These are phyloP conservation scores for Melanaphis sacchari DNA, from an alignment of 1,140 invertebrate genomes.

Conservation along the genomic window DNA sequence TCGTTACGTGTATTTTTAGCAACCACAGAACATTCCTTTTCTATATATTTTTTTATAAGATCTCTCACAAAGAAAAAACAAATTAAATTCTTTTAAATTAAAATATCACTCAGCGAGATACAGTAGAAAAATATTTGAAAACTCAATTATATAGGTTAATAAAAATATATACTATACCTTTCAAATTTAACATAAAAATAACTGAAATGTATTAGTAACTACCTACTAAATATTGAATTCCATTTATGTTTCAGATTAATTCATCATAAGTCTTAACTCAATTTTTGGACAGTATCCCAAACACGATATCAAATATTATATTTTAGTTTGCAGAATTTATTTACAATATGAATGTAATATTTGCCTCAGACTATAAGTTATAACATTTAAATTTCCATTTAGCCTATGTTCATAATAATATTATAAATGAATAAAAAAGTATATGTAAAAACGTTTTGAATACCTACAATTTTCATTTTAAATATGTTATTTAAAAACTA, in stretches of 20 bases:
- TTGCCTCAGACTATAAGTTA: slow-evolving; percentile 57
- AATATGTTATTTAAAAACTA: neutral
- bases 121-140: neutral
- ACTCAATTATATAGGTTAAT: neutral
- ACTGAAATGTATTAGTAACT: neutral
- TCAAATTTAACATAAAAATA: no score
- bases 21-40: no score
- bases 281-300: slow-evolving; percentile 57
- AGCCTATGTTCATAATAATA: neutral
- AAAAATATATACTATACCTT: no score
- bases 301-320: slow-evolving; percentile 66
- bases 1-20: neutral
- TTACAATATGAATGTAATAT: slow-evolving; percentile 68
- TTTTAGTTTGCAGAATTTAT: slow-evolving; percentile 68
- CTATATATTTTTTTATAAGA: neutral
- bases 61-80: neutral
- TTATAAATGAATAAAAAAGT: neutral
- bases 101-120: neutral
- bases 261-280: neutral
- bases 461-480: neutral
- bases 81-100: no score
- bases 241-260: neutral
- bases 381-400: neutral
- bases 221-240: neutral
- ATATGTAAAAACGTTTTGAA: neutral